phyloP scores from a whole-genome alignment of 2,888 invertebrate species.

The Herminia tarsipennalis region DNA sequence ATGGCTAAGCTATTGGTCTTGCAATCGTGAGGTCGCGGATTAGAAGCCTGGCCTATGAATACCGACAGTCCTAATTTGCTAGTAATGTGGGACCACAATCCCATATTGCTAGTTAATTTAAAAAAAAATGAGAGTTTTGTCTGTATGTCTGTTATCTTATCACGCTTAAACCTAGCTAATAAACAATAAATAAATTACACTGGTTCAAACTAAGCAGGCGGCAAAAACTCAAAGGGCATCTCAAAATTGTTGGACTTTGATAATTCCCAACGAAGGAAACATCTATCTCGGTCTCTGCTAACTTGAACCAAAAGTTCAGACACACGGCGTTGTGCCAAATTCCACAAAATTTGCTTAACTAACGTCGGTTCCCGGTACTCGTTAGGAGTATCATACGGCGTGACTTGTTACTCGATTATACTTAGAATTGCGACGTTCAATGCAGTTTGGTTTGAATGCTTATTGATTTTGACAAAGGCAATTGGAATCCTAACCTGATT shows the following conservation, averaged over 20 bases:
- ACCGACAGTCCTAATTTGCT: no score
- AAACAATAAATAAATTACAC: no score
- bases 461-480: conserved; percentile 41
- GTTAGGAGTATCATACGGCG: conserved; percentile 42
- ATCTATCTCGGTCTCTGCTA: conserved; percentile 11
- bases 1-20: no score
- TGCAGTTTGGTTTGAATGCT: conserved; percentile 20
- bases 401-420: conserved; percentile 35
- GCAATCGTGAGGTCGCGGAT: no score
- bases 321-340: conserved; percentile 41
- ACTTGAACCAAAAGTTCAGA: conserved; percentile 28
- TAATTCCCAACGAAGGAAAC: conserved; percentile 1
- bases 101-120: no score
- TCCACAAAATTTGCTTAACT: conserved; percentile 51
- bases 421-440: conserved; percentile 18
- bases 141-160: no score
- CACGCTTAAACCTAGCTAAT: no score
- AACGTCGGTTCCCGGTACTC: conserved; percentile 40
- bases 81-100: no score
- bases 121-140: no score
- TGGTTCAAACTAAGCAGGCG: no score
- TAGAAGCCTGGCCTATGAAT: no score
- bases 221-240: no score
- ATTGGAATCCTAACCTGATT: background rate
- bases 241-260: background rate